Conservation (phyloP, 2,113 vertebrate genomes). For the Manacus vitellinus region DNA sequence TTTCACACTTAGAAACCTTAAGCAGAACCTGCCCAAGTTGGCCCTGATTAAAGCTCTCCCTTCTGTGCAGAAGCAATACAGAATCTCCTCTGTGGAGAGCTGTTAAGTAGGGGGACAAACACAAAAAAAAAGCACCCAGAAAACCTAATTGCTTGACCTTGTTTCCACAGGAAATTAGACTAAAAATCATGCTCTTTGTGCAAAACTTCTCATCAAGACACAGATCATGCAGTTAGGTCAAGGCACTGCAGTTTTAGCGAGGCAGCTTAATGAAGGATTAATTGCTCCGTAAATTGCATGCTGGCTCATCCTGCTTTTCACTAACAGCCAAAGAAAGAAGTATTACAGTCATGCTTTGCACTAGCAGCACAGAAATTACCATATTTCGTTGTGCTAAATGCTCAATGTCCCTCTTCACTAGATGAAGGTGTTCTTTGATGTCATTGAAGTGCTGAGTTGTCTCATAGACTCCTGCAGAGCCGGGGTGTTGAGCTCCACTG, state of each 20-base stretch:
- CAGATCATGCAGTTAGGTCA: constrained; percentile 50
- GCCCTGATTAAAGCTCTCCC: constrained; percentile 23
- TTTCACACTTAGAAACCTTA: neutral
- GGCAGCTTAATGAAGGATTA: constrained; percentile 63
- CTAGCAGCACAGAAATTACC: constrained; percentile 58
- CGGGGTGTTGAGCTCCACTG: constrained; percentile 79
- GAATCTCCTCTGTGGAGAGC: neutral
- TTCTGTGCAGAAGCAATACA: neutral
- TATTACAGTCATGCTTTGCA: neutral
- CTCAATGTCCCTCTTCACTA: constrained; percentile 88
- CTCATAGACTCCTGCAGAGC: constrained; percentile 81
- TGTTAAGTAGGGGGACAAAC: neutral
- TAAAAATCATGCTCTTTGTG: constrained; percentile 49
- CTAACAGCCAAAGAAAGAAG: neutral
- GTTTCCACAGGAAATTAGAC: constrained; percentile 51
- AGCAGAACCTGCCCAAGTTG: neutral
- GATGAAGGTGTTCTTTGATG: constrained; percentile 94
- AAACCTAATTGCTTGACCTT: constrained; percentile 54
- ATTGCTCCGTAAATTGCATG: constrained; percentile 17
- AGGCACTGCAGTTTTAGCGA: neutral
- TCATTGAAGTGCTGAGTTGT: constrained; percentile 93
- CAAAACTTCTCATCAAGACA: constrained; percentile 41
- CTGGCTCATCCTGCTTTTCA: constrained; percentile 11
- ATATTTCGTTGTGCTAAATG: constrained; percentile 81
- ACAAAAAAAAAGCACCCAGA: neutral